Conservation (phyloP, 1,140 invertebrate species). For the Drosophila orena region DNA sequence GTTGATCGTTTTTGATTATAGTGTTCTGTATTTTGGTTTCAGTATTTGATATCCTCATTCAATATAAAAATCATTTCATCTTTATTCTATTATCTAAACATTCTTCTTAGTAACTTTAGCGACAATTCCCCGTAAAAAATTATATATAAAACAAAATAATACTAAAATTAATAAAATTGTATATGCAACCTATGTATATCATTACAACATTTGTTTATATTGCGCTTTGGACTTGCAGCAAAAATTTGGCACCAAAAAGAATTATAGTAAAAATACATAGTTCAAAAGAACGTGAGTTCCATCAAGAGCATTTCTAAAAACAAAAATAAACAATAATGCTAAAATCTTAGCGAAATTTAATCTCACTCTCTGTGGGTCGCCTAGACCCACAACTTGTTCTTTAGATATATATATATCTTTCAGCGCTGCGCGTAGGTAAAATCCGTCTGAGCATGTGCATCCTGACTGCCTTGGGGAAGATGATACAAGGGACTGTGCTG, state of each 20-base stretch:
- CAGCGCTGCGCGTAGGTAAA: constrained; percentile 63
- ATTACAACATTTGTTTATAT: constrained; percentile 67
- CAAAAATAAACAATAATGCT: constrained; percentile 36
- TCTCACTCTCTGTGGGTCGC: constrained; percentile 55
- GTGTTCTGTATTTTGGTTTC: constrained; percentile 63
- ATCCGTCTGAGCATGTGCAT: constrained; percentile 74
- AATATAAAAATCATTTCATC: constrained; percentile 39
- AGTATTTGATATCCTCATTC: constrained; percentile 59
- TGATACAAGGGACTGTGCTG: constrained; percentile 31
- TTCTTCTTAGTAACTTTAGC: constrained; percentile 74
- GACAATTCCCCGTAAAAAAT: constrained; percentile 58
- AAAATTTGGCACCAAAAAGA: constrained; percentile 72
- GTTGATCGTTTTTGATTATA: constrained; percentile 63
- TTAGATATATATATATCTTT: not conserved
- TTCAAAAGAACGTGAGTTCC: constrained; percentile 5
- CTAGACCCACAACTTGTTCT: not conserved
- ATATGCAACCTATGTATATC: constrained; percentile 62
- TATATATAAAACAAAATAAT: constrained; percentile 23
- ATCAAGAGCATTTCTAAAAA: constrained; percentile 25
- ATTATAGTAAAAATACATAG: constrained; percentile 21
- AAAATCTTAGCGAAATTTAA: constrained; percentile 39
- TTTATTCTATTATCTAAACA: constrained; percentile 46
- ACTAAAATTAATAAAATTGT: constrained; percentile 30
- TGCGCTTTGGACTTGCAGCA: constrained; percentile 66
- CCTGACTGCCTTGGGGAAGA: constrained; percentile 22